Conservation (phyloP, 30 jellyfish, hydroid and myxozoan genomes). For the Phacellophora camtschatica region DNA sequence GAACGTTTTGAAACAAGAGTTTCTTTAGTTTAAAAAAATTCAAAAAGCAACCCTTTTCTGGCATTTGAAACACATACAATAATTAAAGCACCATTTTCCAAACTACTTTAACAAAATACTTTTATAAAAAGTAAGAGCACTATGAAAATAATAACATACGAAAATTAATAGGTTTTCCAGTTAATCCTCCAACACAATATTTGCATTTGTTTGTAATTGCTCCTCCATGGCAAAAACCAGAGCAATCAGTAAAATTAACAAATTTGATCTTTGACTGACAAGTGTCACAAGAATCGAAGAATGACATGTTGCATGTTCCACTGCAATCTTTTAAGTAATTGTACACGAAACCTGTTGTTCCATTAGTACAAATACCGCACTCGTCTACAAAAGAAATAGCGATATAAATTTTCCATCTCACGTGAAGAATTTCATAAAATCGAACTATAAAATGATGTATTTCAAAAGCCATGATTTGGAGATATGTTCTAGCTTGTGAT, state of each 20-base stretch:
- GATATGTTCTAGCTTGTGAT: too few species aligned
- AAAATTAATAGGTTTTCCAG: background rate
- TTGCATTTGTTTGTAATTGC: conserved; percentile 44
- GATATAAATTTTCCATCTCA: background rate
- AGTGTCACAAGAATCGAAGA: conserved; percentile 26
- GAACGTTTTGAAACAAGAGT: too few species aligned
- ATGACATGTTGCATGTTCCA: conserved; percentile 30
- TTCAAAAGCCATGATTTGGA: too few species aligned
- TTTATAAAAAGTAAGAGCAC: too few species aligned
- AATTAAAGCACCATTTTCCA: too few species aligned
- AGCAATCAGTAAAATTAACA: conserved; percentile 51
- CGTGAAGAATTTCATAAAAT: background rate
- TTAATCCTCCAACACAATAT: conserved; percentile 45
- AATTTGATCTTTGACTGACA: background rate
- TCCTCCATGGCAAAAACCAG: conserved; percentile 62
- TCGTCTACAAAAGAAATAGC: conserved; percentile 10
- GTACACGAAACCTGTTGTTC: conserved; percentile 1
- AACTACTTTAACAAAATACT: too few species aligned
- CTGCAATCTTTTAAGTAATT: conserved; percentile 39
- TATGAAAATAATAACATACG: background rate
- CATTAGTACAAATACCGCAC: conserved; percentile 40
- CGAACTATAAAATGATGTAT: too few species aligned
- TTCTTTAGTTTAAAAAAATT: too few species aligned
- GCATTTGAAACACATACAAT: too few species aligned
- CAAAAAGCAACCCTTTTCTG: too few species aligned